Base-by-base conservation (phyloP, 2,888 invertebrate genomes). In the Nomada goodeniana region DNA sequence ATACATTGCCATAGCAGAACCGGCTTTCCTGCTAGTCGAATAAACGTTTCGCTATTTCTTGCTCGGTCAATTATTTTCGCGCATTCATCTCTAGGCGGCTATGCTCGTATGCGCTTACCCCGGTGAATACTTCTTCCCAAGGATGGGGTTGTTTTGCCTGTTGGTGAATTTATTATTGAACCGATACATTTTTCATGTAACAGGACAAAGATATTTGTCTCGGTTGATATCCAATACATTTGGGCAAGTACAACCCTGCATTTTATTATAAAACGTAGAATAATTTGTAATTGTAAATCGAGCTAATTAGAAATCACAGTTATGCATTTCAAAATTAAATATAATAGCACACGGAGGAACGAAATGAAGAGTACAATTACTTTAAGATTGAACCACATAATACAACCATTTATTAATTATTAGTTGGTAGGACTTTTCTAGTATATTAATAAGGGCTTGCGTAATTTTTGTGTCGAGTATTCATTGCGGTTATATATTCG, bases 1-100 rank as follows among this genome's bases (percentile, higher is more conserved):
- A 90, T 90, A 88, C 90, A 88, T 90, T 42, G 83, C 76, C 76
- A 52, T 67, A 67, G 55, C 85, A 63, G 70, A 88, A 85, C 78
- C 80, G 88, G 85, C 80, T 83, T 69, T 70, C 61, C 26, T 57
- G n/a, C 20, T 68, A 60, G 59, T 57, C 67, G 47, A 50, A 36
- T 36, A 36, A 7, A 36, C 36, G 36, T 36, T 42, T 75, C 42
- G 26, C 59, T 57, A 81, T 73, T 80, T 47, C 69, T 68, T 47
- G 11, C 64, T 26, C 44, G 55, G 50, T 72, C 67, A 47, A 59
- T 60, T 42, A 47, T 13, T 50, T 72, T 47, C 61, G 53, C 53
- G 47, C 26, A 59, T 18, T 18, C 29, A n/a, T 26, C 47, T 47
- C 7, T 10, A 20, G 36, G 36, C 7, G 36, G 7, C 36, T 36